A percentile compares a stretch with the other conserved stretches of the same genome.
phyloP scores from a whole-genome alignment of 2,797 vertebrate species.

The Epinephelus coioides region DNA sequence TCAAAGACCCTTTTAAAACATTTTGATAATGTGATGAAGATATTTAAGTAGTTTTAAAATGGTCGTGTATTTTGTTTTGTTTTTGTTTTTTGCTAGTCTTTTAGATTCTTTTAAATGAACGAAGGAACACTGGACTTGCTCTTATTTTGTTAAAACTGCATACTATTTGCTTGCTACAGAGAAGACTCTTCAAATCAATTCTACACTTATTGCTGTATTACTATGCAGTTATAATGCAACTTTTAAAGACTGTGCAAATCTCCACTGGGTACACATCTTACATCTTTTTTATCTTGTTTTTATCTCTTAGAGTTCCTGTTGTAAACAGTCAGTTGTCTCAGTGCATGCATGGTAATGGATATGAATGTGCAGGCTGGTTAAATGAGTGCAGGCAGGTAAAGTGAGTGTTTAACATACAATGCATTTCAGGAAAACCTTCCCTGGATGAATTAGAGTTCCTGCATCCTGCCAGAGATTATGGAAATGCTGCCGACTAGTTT shows the following conservation, averaged over 20 bases:
- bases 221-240: background rate
- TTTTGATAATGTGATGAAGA: slow-evolving; percentile 15
- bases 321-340: background rate
- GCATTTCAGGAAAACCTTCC: background rate
- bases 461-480: slow-evolving; percentile 46
- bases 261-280: background rate
- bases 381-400: background rate
- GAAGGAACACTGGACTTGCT: background rate
- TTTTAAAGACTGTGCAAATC: background rate
- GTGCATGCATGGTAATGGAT: background rate
- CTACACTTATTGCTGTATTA: background rate
- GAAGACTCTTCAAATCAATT: background rate
- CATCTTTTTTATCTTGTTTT: no score
- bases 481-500: slow-evolving; percentile 52
- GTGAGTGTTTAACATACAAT: background rate
- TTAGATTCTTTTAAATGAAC: background rate
- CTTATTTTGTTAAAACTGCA: background rate
- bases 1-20: slow-evolving; percentile 42
- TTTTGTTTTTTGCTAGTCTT: background rate
- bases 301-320: background rate
- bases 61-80: background rate
- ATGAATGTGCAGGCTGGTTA: background rate
- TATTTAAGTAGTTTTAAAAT: background rate
- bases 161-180: background rate
- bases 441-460: slow-evolving; percentile 3